phyloP scores from a whole-genome alignment of 1,140 invertebrate species.

The Neodiprion lecontei region DNA sequence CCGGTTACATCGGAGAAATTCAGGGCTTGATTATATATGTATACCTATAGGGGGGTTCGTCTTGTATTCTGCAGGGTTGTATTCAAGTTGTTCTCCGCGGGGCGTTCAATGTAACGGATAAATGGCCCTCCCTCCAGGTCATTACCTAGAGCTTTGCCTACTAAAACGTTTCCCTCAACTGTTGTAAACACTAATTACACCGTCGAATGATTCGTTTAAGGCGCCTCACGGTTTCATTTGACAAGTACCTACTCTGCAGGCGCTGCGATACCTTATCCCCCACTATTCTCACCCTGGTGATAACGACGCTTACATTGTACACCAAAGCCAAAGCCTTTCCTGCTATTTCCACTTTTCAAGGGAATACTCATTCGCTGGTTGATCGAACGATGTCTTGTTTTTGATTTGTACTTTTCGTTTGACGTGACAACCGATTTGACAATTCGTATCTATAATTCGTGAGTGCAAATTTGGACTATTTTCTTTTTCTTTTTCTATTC shows the following conservation, averaged over 20 bases:
- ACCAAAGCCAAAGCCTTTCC: no score
- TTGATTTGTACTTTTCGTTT: no score
- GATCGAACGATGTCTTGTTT: no score
- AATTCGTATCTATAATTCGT: no score
- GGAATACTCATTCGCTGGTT: no score
- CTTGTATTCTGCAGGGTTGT: not conserved
- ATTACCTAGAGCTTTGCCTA: conserved; percentile 7
- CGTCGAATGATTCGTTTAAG: conserved; percentile 7
- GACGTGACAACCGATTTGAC: no score
- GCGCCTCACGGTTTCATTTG: not conserved
- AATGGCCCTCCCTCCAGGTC: conserved; percentile 2
- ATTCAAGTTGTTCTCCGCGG: not conserved
- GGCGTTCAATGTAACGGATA: conserved; percentile 4
- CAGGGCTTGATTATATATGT: not conserved
- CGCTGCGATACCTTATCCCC: not conserved
- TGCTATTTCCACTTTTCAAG: no score
- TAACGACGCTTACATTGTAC: not conserved
- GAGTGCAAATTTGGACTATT: no score
- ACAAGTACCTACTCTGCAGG: not conserved
- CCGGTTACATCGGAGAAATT: not conserved
- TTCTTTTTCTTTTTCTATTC: no score
- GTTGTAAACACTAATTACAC: conserved; percentile 5
- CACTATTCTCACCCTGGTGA: not conserved
- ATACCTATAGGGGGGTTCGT: not conserved
- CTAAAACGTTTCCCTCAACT: conserved; percentile 1